phyloP scores from a whole-genome alignment of 2,888 invertebrate species.

The Steinernema scapterisci region DNA sequence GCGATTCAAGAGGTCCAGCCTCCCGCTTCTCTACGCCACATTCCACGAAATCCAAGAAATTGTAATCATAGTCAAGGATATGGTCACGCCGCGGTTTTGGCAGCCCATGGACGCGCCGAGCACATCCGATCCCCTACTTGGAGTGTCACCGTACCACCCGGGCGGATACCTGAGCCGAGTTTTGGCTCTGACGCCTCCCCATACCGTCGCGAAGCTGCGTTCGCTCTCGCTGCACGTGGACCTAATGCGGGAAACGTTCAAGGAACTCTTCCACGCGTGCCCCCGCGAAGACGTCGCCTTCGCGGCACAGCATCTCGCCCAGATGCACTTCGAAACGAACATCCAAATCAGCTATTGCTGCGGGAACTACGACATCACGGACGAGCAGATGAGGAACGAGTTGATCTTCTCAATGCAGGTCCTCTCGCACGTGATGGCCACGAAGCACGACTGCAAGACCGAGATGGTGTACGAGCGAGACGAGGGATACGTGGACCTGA shows the following conservation, averaged over 20 bases:
- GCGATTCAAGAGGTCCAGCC: constrained; percentile 26
- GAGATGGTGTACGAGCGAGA: constrained; percentile 14
- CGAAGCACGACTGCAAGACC: neutral
- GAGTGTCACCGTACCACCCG: constrained; percentile 45
- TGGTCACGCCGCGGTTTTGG: constrained; percentile 21
- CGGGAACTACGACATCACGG: constrained; percentile 16
- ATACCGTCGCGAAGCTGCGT: constrained; percentile 41
- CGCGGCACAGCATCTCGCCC: constrained; percentile 44
- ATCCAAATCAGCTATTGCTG: constrained; percentile 46
- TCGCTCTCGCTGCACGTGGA: constrained; percentile 56
- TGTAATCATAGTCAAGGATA: constrained; percentile 48
- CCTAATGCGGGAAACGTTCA: constrained; percentile 50
- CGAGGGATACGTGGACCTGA: constrained; percentile 59
- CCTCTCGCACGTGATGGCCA: neutral
- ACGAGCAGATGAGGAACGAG: constrained; percentile 12
- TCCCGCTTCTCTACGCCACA: constrained; percentile 39
- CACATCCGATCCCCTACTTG: constrained; percentile 3
- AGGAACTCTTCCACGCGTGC: constrained; percentile 41
- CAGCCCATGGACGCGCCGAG: neutral
- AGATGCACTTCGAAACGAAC: constrained; percentile 50
- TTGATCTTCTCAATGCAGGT: constrained; percentile 19
- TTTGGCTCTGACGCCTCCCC: constrained; percentile 41
- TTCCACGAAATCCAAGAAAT: constrained; percentile 41
- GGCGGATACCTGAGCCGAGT: constrained; percentile 53
- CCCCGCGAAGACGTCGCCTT: constrained; percentile 54